Base-by-base conservation (phyloP, 2,888 invertebrate species). In the Drosophila phalerata region DNA sequence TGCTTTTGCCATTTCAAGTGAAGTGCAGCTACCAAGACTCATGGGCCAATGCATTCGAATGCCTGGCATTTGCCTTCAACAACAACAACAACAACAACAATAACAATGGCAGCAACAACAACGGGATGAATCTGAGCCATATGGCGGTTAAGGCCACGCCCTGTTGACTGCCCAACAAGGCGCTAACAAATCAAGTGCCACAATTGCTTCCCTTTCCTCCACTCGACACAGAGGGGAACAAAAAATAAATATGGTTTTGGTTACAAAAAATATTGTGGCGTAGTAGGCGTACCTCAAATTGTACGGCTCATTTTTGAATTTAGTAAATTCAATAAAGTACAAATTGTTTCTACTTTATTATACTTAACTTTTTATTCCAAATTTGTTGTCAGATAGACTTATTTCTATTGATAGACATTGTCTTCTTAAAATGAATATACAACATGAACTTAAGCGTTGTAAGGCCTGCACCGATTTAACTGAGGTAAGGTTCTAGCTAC, bases 111-210 rank as follows among this genome's bases (percentile, higher is more conserved):
- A 38, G 13, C 13, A 67, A 5, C 55, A 68, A 32, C 62, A 68
- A 38, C 38, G 61, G 13, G 48, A 47, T 66, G 52, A 55, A 75
- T 32, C 34, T 38, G 11, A 15, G 67, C 76, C 77, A 71, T 63
- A 67, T 74, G 79, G 66, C 79, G 65, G 69, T 52, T 43, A 42
- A 37, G 58, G 40, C 73, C 80, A 61, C 69, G 78, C 79, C 84
- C 76, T 88, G 87, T 85, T 85, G 84, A 77, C 53, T 73, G 87
- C 76, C 82, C 88, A 90, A 90, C 84, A 86, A 81, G 81, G 69
- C 90, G 90, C 77, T 78, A 87, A 90, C 76, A 77, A 77, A 88
- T 87, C 84, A 85, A 88, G 88, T 81, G 84, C 77, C 86, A 77
- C 81, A 88, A 83, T 87, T 88, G 38, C 19, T 34, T n/a, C 42